Base-by-base conservation (phyloP, 2,797 vertebrate genomes). In the Rhinogobio ventralis region DNA sequence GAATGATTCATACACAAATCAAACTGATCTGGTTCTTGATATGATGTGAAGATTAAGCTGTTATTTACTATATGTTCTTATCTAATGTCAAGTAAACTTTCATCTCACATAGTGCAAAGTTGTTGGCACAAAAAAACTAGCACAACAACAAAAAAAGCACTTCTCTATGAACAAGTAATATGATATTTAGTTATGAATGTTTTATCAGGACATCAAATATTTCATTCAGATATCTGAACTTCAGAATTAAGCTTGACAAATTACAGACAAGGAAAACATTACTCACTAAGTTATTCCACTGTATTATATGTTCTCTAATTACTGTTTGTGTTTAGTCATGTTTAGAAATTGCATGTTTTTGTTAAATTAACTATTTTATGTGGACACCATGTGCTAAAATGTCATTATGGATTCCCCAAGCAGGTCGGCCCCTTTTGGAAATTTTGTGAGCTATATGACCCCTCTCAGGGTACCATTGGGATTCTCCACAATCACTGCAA, bases 341-440 rank as follows among this genome's bases (percentile, higher is more conserved):
- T 75, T 51, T 55, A 75, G 20, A 14, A 75, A 23, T 33, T 36
- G 17, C 45, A 25, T 51, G 49, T 75, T 55, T 55, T 75, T 23
- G 30, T 30, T 6, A 5, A 51, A n/a, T 69, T 0, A 71, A 62
- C 25, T 46, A 45, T 51, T 60, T 46, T 11, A 25, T 30, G n/a
- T 67, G 42, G 28, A 72, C 33, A 30, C 33, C 42, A 39, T 45
- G 10, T 71, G 68, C 45, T 71, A 1, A 60, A 42, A n/a, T 9
- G 19, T 72, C 64, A 49, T 20, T 33, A 10, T 42, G 46, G 68
- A 39, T 45, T 57, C 23, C 73, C 55, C 42, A 68, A 69, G 82
- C 79, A 60, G 53, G 64, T 79, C 89, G 71, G 89, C 28, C 72
- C 75, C 25, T 7, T 64, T 80, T 85, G n/a, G 86, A 78, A 9